Evolutionary conservation across 2,888 invertebrate genomes (phyloP).

Genomic region (Chamaedrilus cognettii): DNA sequence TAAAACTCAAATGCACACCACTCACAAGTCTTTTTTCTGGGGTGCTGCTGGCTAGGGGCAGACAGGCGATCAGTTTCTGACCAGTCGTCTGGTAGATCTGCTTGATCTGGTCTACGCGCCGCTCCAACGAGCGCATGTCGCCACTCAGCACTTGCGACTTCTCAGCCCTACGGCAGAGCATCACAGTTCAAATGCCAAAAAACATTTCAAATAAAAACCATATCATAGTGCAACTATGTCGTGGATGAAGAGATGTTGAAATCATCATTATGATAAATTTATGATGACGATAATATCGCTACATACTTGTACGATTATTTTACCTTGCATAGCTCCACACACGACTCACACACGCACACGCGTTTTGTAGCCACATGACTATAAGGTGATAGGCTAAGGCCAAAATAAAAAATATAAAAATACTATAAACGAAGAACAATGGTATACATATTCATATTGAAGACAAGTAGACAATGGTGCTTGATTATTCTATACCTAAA

Average conservation of each 20-base stretch:
- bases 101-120: slow-evolving; percentile 77
- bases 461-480: too few relatives aligned
- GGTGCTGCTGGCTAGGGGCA: slow-evolving; percentile 62
- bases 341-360: too few relatives aligned
- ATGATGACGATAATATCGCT: too few relatives aligned
- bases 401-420: too few relatives aligned
- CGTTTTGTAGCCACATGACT: too few relatives aligned
- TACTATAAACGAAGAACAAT: too few relatives aligned
- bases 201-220: not conserved
- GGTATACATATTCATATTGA: too few relatives aligned
- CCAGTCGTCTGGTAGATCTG: slow-evolving; percentile 65
- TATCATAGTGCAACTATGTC: not conserved
- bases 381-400: too few relatives aligned
- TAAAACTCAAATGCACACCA: too few relatives aligned
- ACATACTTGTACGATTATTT: too few relatives aligned
- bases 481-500: too few relatives aligned
- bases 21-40: slow-evolving; percentile 73
- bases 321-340: too few relatives aligned
- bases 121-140: slow-evolving; percentile 80
- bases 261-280: not conserved
- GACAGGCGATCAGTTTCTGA: slow-evolving; percentile 61
- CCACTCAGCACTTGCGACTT: slow-evolving; percentile 81
- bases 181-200: slow-evolving; percentile 21
- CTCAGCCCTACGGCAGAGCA: slow-evolving; percentile 73
- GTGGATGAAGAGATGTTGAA: not conserved